Evolutionary conservation across 2,797 vertebrate genomes (phyloP), one percentile per base, ranked within the genome.

Genomic region (Sebastes trivittatus): DNA sequence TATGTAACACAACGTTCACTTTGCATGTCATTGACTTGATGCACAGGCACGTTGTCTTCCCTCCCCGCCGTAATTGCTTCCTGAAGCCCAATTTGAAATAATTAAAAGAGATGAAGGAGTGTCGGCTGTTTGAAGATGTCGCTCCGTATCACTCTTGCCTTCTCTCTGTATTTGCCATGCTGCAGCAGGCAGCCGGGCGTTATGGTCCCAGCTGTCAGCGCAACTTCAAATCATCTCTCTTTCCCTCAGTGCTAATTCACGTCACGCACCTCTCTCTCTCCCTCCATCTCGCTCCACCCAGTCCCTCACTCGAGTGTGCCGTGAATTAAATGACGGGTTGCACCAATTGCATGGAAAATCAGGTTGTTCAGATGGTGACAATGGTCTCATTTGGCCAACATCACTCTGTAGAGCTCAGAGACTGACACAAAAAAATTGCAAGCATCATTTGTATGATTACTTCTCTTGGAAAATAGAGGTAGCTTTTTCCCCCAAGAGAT

Each of bases 1-100:
- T 87, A 84, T 78, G 64, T 81, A 85, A 88, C 70, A 59, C 83
- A 75, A n/a, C 23, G 30, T 77, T 94, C 81, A 49, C 87, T 80
- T 81, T 85, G 79, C 78, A 75, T 91, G 71, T 77, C 80, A 63
- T 60, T 67, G 77, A 78, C 83, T 83, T 87, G 84, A 87, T 79
- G 86, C 78, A 55, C 75, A 42, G 75, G 61, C 80, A 68, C 18
- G 63, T 85, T 87, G 89, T 90, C 84, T 81, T 84, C 32, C 69
- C 72, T 72, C 80, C 65, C 58, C 56, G 85, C 38, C 67, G 88
- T 94, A 94, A 95, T 95, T 93, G 88, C 91, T 87, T 95, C 92
- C 93, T 81, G 87, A 89, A 94, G 88, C 90, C 82, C 86, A 84
- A 84, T 91, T 93, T 92, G 86, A 93, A 92, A 93, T 94, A 90